These are phyloP conservation scores for Lasioglossum figueresi DNA, from an alignment of 2,888 invertebrate genomes.

Conservation along the genomic window DNA sequence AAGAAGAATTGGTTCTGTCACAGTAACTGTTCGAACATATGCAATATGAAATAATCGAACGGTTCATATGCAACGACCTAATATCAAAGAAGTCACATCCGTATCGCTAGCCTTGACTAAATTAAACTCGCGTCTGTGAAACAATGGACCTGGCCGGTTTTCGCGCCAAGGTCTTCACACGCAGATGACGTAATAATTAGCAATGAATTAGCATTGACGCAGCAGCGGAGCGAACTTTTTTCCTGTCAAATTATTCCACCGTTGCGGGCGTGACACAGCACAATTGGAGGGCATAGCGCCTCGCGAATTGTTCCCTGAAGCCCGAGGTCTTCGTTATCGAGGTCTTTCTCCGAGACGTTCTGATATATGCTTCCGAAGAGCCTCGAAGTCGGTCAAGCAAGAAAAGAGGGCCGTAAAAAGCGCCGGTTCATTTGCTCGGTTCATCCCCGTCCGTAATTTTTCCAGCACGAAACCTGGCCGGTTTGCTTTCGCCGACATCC, in stretches of 20 bases:
- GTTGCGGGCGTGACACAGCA: constrained; percentile 44
- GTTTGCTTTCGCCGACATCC: constrained; percentile 37
- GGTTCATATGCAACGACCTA: too few relatives aligned
- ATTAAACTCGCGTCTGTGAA: not conserved
- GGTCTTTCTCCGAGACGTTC: constrained; percentile 49
- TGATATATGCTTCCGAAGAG: constrained; percentile 55
- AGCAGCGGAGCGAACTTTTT: constrained; percentile 22
- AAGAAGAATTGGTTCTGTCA: too few relatives aligned
- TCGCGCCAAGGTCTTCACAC: not conserved
- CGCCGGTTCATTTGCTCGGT: constrained; percentile 56
- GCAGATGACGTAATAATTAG: not conserved
- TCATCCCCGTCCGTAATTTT: constrained; percentile 52
- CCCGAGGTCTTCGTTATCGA: constrained; percentile 55
- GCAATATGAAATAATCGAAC: too few relatives aligned
- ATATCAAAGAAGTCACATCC: not conserved
- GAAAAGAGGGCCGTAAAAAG: constrained; percentile 49
- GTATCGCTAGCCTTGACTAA: not conserved
- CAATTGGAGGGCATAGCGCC: constrained; percentile 13
- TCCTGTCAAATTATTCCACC: constrained; percentile 27
- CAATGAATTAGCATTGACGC: constrained; percentile 40
- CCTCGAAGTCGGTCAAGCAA: constrained; percentile 56
- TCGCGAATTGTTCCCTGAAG: constrained; percentile 48
- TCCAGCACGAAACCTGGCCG: constrained; percentile 42
- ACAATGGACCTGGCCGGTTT: not conserved
- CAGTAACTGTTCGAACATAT: too few relatives aligned